Evolutionary conservation across 2,888 invertebrate genomes (phyloP), one percentile per base, ranked within the genome.

Genomic region (Andricus quercusramuli): DNA sequence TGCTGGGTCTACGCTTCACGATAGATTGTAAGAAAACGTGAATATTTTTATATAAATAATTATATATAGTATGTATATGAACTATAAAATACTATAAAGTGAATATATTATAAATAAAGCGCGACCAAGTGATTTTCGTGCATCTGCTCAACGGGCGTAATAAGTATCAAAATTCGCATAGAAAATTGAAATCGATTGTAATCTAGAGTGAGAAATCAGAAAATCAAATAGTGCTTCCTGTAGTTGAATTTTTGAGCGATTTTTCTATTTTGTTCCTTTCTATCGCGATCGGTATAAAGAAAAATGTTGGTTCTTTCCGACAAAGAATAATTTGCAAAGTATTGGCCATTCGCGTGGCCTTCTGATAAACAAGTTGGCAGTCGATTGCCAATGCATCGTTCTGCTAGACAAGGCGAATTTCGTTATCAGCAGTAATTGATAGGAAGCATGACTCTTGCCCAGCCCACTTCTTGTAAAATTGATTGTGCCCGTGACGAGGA

Each of bases 1-100:
- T 90, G 90, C 90, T 90, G 90, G 90, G 89, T 88, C 85, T 86
- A 86, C 86, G 89, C 88, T 89, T 88, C 81, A 85, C 68, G 67
- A 41, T 81, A 79, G 65, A 56, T 20, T 74, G 62, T 84, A 84
- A 83, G 78, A 79, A 79, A 80, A 66, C 81, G 81, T 68, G 80
- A 82, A 78, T 83, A 83, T 80, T 80, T 78, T 79, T 78, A 56
- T 80, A 74, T 56, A 77, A 78, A 76, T 77, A 62, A 64, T 76
- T 81, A 80, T 77, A 47, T 22, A 74, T 59, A 77, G 56, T 62
- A 66, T 62, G 68, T 81, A 77, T 77, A 68, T 74, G 47, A 64
- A 62, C 66, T 62, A 77, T 68, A 79, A 68, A 59, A 81, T 79
- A 83, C 79, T 56, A 82, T 79, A 82, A 83, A 81, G 79, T 82